Base-by-base conservation (phyloP, 2,113 vertebrate genomes). In the Hypocryptadius cinnamomeus region DNA sequence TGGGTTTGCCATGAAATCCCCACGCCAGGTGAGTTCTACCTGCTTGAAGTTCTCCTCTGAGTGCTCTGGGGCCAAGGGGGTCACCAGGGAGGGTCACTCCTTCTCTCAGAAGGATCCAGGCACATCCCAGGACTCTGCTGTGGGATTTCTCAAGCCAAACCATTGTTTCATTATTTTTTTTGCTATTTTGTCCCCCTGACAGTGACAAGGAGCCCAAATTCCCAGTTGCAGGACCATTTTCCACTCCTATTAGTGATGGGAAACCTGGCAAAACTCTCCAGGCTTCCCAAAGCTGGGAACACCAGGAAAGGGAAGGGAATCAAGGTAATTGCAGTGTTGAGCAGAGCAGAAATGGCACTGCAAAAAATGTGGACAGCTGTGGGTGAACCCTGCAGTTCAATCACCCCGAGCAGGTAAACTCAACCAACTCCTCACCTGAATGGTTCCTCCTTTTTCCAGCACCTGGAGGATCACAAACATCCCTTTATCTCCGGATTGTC, bases 361-460 rank as follows among this genome's bases (percentile, higher is more conserved):
- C 17, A 30, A 27, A 63, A 60, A 57, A 40, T 5, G 39, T 59
- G 81, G 87, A 35, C 50, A 61, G 89, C 66, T 33, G 4, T 3
- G 68, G 87, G 48, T 44, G 93, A 92, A 15, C 56, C 72, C 68
- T 33, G 66, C 12, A 33, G 37, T 10, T 78, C 92, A 37, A 37
- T 42, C 51, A 83, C 44, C 79, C 81, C 21, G 31, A 90, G 92
- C 87, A 87, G 4, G 39, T 15, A 63, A 65, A 89, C 64, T 84
- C 57, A 86, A 94, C 82, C 91, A 89, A 28, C 85, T 51, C 47
- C 72, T 87, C 68, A 68, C 91, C 93, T 93, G 95, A 91, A 79
- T 5, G 48, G 90, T 18, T 88, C 87, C 76, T 70, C 37, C 87
- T 69, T 63, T 51, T 20, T 23, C 82, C 95, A 92, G 80, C 8